Percentiles rank a stretch among this genome's conserved stretches.
Evolutionary conservation across 2,113 vertebrate genomes (phyloP).

Genomic region (Aphyosemion australe): DNA sequence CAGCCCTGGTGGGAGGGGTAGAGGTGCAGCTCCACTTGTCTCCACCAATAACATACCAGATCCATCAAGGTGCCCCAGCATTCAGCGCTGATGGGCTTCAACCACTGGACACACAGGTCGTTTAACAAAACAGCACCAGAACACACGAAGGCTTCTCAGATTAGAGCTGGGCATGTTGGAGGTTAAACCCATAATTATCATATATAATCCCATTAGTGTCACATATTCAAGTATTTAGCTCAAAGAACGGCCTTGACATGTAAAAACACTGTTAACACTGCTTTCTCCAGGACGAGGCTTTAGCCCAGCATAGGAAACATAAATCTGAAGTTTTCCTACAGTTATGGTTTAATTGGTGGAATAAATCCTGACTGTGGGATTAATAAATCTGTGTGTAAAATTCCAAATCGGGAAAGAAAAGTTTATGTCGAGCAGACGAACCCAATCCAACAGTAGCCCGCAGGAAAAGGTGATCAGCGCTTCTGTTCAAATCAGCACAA

Average conservation of each 20-base stretch:
- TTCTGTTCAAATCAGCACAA: no score
- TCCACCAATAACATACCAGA: constrained; percentile 75
- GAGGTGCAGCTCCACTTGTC: constrained; percentile 60
- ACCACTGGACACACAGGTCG: constrained; percentile 42
- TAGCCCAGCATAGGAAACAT: no score
- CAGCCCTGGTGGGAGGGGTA: constrained; percentile 11
- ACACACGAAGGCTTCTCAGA: constrained; percentile 44
- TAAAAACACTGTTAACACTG: background rate
- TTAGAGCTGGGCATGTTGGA: background rate
- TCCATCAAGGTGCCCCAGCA: constrained; percentile 68
- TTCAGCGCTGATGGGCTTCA: constrained; percentile 30
- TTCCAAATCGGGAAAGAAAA: background rate
- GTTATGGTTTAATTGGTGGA: background rate
- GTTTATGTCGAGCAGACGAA: no score
- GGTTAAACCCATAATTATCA: constrained; percentile 43
- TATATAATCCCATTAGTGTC: no score
- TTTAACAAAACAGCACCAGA: constrained; percentile 54
- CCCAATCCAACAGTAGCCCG: no score
- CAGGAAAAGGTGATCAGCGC: no score
- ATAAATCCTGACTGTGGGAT: background rate
- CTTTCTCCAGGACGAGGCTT: no score
- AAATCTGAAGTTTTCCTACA: background rate
- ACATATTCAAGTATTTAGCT: constrained; percentile 3
- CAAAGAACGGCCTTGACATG: background rate
- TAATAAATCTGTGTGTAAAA: background rate